Percentiles rank a stretch among this genome's conserved stretches.
phyloP scores from a whole-genome alignment of 2,888 invertebrate genomes.

The Strigamia maritima region DNA sequence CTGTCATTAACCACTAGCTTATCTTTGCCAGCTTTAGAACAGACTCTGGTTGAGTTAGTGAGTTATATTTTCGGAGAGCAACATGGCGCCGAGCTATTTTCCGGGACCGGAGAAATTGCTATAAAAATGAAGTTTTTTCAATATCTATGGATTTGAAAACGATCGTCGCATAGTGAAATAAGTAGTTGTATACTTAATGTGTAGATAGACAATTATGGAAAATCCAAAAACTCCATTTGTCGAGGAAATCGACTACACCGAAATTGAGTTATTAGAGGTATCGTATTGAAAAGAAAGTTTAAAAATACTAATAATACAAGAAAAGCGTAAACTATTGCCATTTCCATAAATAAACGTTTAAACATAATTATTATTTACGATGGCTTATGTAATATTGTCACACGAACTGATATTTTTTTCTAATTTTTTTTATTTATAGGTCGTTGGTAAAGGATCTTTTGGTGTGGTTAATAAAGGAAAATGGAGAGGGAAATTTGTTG shows the following conservation, averaged over 20 bases:
- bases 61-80: too few relatives aligned
- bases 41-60: too few relatives aligned
- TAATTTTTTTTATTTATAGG: slow-evolving; percentile 57
- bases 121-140: too few relatives aligned
- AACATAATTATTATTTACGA: neutral
- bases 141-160: too few relatives aligned
- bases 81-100: too few relatives aligned
- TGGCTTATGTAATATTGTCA: neutral
- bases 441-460: slow-evolving; percentile 89
- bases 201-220: neutral
- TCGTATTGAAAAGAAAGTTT: slow-evolving; percentile 44
- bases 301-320: neutral
- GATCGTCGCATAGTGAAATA: too few relatives aligned
- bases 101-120: too few relatives aligned
- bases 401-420: neutral
- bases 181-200: too few relatives aligned
- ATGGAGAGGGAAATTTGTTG: slow-evolving; percentile 82
- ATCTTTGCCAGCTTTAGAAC: too few relatives aligned
- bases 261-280: slow-evolving; percentile 71
- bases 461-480: slow-evolving; percentile 87
- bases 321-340: neutral
- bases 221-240: slow-evolving; percentile 58
- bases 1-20: too few relatives aligned
- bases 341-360: neutral
- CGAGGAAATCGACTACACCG: slow-evolving; percentile 73